phyloP scores from a whole-genome alignment of 2,797 vertebrate species.

The Myripristis murdjan region DNA sequence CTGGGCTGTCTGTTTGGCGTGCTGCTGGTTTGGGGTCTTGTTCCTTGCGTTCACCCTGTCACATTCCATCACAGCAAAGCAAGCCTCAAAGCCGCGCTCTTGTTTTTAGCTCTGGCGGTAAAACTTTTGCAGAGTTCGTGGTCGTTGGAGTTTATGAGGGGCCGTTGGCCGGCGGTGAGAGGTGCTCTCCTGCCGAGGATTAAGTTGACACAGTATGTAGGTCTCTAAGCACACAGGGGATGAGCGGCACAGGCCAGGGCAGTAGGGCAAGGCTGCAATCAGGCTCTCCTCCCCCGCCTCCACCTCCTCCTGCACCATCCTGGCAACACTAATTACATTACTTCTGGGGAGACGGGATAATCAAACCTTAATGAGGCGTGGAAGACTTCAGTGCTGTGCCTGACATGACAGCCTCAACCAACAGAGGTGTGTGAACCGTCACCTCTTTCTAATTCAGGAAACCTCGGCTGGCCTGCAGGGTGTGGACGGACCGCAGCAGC shows the following conservation, averaged over 20 bases:
- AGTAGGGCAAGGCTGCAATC: conserved; percentile 34
- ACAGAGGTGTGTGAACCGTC: conserved; percentile 25
- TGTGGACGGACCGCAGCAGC: not conserved
- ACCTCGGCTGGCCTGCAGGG: conserved; percentile 3
- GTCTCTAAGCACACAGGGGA: conserved; percentile 41
- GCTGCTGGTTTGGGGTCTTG: conserved; percentile 30
- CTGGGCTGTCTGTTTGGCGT: conserved; percentile 22
- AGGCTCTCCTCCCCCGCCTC: conserved; percentile 32
- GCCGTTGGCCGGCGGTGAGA: not conserved
- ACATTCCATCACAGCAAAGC: conserved; percentile 53
- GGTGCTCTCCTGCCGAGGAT: conserved; percentile 28
- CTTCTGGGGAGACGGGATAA: conserved; percentile 68
- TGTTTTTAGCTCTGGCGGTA: conserved; percentile 14
- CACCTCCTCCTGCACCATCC: conserved; percentile 45
- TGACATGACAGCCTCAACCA: conserved; percentile 38
- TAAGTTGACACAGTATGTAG: conserved; percentile 18
- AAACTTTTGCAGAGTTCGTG: conserved; percentile 33
- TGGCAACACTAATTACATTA: conserved; percentile 74
- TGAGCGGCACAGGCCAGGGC: conserved; percentile 20
- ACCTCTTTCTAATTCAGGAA: not conserved
- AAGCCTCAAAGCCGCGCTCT: conserved; percentile 45
- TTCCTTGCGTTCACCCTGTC: conserved; percentile 49
- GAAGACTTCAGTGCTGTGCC: conserved; percentile 46
- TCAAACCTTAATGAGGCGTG: conserved; percentile 74
- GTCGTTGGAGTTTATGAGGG: conserved; percentile 25